Conservation (phyloP, 2,797 vertebrate genomes). For the Ambastaia sidthimunki region DNA sequence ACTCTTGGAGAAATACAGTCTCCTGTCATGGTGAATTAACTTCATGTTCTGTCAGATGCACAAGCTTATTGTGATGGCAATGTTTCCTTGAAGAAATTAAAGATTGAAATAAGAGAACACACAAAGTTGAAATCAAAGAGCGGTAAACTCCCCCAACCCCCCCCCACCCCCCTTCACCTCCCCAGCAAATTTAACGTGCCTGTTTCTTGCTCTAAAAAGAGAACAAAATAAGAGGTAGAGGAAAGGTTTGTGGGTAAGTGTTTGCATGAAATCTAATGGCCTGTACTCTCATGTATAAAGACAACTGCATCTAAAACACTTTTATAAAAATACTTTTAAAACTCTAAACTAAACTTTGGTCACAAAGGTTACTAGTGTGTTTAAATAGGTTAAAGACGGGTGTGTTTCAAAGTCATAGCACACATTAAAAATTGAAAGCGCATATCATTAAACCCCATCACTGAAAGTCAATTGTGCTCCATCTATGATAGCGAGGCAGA, state of each 20-base stretch:
- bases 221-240: background rate
- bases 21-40: conserved; percentile 39
- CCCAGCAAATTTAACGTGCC: background rate
- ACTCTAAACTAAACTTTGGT: conserved; percentile 8
- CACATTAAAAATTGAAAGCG: conserved; percentile 76
- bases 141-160: background rate
- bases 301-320: background rate
- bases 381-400: conserved; percentile 6
- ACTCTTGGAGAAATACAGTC: conserved; percentile 44
- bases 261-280: no score
- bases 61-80: background rate
- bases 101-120: conserved; percentile 14
- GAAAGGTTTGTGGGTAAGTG: background rate
- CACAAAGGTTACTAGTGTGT: conserved; percentile 6
- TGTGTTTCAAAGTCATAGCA: conserved; percentile 71
- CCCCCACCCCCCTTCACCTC: no score
- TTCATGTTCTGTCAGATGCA: conserved; percentile 21
- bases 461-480: conserved; percentile 22
- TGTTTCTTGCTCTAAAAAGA: conserved; percentile 1
- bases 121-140: background rate
- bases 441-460: conserved; percentile 70
- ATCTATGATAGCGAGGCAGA: conserved; percentile 22
- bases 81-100: background rate
- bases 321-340: conserved; percentile 17
- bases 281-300: background rate